A percentile compares a stretch with the other conserved stretches of the same genome.
Evolutionary conservation across 2,113 vertebrate genomes (phyloP).

Genomic region (Haemorhous mexicanus): DNA sequence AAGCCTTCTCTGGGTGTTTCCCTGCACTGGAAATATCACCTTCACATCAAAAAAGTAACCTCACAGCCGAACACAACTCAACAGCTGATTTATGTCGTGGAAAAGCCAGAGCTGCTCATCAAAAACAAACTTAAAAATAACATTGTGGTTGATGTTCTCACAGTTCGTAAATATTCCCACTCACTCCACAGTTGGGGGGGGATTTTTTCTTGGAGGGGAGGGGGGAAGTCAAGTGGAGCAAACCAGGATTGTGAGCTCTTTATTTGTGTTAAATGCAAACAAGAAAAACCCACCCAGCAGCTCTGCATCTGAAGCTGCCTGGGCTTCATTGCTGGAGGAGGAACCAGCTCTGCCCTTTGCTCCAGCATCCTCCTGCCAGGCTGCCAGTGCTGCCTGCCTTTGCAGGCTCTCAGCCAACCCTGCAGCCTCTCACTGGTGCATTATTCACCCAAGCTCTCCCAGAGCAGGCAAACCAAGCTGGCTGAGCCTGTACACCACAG

Average conservation of each 20-base stretch:
- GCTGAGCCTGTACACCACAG: background rate
- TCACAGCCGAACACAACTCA: background rate
- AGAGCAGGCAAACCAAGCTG: background rate
- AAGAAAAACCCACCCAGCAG: background rate
- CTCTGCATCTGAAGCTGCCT: background rate
- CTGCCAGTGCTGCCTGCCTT: background rate
- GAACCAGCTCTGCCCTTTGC: background rate
- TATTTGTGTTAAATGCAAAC: background rate
- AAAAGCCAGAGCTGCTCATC: background rate
- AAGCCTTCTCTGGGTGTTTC: background rate
- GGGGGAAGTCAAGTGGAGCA: background rate
- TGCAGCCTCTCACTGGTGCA: accelerated
- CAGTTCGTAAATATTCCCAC: background rate
- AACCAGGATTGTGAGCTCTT: background rate
- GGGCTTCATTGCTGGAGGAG: background rate
- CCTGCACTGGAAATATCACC: background rate
- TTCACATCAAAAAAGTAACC: background rate
- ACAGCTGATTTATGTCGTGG: background rate
- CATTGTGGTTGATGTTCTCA: background rate
- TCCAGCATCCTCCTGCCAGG: background rate
- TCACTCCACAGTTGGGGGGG: background rate
- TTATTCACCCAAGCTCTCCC: background rate
- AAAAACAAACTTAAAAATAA: background rate
- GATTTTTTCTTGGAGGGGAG: background rate
- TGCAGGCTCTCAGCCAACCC: background rate